A percentile compares a stretch with the other conserved stretches of the same genome.
Conservation (phyloP, 2,888 invertebrate species). For the Imbricaverruca yamaguchii region DNA sequence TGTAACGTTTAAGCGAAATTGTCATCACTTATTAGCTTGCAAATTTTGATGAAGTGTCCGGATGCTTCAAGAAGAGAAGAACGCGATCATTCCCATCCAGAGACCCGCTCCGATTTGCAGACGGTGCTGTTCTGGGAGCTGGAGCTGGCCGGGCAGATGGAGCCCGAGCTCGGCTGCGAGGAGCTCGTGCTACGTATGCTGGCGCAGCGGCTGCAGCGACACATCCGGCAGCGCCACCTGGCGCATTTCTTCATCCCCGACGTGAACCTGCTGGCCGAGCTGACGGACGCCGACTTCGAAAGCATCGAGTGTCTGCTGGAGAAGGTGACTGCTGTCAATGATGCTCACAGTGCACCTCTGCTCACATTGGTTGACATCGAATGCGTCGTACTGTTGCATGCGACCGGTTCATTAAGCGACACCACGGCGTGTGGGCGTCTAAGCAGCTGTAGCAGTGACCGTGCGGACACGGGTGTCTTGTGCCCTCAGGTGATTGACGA, state of each 20-base stretch:
- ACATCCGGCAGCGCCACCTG: not conserved
- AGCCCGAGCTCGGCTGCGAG: not conserved
- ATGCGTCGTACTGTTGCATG: too few relatives aligned
- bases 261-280: not conserved
- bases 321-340: not conserved
- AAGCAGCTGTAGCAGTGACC: not conserved
- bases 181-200: not conserved
- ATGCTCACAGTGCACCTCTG: not conserved
- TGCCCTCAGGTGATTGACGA: not conserved
- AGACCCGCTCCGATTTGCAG: not conserved
- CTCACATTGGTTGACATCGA: too few relatives aligned
- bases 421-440: too few relatives aligned
- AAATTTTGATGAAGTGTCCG: too few relatives aligned
- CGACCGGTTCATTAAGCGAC: too few relatives aligned
- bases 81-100: too few relatives aligned
- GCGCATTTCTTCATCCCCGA: not conserved
- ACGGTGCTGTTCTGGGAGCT: slow-evolving; percentile 17
- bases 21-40: too few relatives aligned
- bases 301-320: not conserved
- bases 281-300: not conserved
- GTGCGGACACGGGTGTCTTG: not conserved
- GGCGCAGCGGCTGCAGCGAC: not conserved
- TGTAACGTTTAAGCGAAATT: too few relatives aligned
- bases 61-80: too few relatives aligned
- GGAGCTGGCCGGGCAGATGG: not conserved